Base-by-base conservation (phyloP, 2,113 vertebrate genomes). In the Hymenochirus boettgeri region DNA sequence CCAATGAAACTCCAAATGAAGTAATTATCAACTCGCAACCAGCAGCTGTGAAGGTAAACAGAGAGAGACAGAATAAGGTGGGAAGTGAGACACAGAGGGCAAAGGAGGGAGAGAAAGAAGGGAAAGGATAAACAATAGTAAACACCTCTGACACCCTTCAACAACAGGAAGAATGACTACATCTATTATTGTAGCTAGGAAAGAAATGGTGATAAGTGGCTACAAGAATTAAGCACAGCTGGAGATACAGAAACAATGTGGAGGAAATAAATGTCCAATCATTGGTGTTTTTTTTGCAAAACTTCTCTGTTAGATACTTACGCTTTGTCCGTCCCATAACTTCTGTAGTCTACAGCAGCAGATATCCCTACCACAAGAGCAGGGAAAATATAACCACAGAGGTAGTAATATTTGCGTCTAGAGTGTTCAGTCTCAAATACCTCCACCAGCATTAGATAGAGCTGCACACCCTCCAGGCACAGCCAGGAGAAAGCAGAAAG, bases 1-100 rank as follows among this genome's bases (percentile, higher is more conserved):
- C 93, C 93, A 23, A 96, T 93, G 84, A 95, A 96, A 75, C 93
- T 94, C 93, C 93, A 96, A 82, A 96, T 93, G 80, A 96, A 96
- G 72, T 96, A 92, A 80, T 94, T 95, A 86, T 95, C 93, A 77
- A 93, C 91, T 54, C 92, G 72, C 73, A 96, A 85, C 93, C 93
- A 96, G 80, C 93, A 96, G 74, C 93, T 96, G 74, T 29, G 53
- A 78, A 0, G 21, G 17, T 12, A 35, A 35, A 7, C 10, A 13
- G 9, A 35, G 33, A 35, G 33, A 35, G 4, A 35, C 33, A 35
- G 4, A 35, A 11, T 2, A 35, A 13, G 15, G 33, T 35, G 3
- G 10, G 9, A 35, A 35, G 10, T 35, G 33, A 8, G 15, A 35
- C 7, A 35, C 10, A 47, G 56, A 52, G 60, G 8, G 18, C 18